Percentiles rank a stretch among this genome's conserved stretches.
Evolutionary conservation across 1,140 invertebrate genomes (phyloP).

Genomic region (Pseudomyrmex gracilis): DNA sequence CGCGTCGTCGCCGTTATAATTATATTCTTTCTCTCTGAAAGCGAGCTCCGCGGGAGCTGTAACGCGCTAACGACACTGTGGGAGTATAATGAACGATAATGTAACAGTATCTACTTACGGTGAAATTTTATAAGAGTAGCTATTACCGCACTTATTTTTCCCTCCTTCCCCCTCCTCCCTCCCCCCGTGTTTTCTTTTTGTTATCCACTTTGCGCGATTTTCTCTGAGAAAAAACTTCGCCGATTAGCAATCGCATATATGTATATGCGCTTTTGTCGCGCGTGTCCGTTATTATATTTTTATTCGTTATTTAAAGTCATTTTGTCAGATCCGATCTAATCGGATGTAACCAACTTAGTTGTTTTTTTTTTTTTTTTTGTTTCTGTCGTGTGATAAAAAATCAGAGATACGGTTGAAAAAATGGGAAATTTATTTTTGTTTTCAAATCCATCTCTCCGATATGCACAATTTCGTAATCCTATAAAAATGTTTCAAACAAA

Average conservation of each 20-base stretch:
- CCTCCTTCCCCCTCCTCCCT: no score
- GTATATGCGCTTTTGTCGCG: background rate
- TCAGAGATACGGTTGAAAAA: slow-evolving; percentile 2
- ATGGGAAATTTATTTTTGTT: background rate
- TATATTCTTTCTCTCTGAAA: slow-evolving; percentile 35
- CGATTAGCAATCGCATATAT: no score
- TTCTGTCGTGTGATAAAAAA: background rate
- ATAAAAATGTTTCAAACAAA: slow-evolving; percentile 17
- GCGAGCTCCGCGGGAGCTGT: background rate
- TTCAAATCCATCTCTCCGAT: background rate
- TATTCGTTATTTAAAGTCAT: no score
- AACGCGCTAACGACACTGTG: slow-evolving; percentile 15
- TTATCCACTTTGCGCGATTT: no score
- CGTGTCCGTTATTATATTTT: no score
- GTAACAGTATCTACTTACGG: slow-evolving; percentile 17
- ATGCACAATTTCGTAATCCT: background rate
- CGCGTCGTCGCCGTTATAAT: slow-evolving; percentile 15
- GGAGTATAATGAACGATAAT: slow-evolving; percentile 32
- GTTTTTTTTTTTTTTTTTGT: no score
- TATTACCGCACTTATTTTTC: background rate
- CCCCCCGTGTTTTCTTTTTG: background rate
- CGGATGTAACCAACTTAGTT: no score
- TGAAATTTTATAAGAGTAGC: slow-evolving; percentile 11
- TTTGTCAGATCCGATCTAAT: no score
- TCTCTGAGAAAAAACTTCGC: no score